A percentile compares a stretch with the other conserved stretches of the same genome.
Evolutionary conservation across 2,888 invertebrate species (phyloP).

Genomic region (Cephus rjabovi): DNA sequence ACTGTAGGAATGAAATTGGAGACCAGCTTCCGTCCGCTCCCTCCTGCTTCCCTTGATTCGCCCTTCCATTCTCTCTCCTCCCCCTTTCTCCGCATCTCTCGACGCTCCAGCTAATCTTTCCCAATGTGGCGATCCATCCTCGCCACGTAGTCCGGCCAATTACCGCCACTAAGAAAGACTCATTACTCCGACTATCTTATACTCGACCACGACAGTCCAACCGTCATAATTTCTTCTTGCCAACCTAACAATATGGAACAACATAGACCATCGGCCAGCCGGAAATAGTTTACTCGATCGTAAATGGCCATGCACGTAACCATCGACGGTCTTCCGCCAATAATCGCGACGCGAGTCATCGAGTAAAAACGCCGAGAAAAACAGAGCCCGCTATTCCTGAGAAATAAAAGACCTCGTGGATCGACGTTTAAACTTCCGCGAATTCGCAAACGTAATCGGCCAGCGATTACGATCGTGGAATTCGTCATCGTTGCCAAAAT

Average conservation of each 20-base stretch:
- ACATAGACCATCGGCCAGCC: background rate
- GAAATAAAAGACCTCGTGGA: background rate
- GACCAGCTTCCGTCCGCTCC: background rate
- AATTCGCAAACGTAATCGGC: background rate
- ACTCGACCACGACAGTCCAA: background rate
- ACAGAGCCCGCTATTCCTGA: background rate
- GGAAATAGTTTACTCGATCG: background rate
- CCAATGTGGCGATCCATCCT: background rate
- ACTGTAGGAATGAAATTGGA: background rate
- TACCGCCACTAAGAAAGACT: background rate
- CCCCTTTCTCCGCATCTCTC: slow-evolving; percentile 3
- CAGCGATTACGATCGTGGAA: background rate
- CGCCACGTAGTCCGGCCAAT: background rate
- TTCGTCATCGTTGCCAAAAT: slow-evolving; percentile 25
- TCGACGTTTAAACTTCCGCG: background rate
- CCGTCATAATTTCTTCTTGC: background rate
- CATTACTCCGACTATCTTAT: background rate
- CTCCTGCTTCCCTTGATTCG: background rate
- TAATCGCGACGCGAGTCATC: background rate
- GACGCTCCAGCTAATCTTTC: background rate
- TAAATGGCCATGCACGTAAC: background rate
- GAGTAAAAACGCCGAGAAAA: background rate
- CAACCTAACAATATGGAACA: background rate
- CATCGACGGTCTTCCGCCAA: background rate
- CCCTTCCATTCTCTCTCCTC: background rate